A percentile compares a stretch with the other conserved stretches of the same genome.
phyloP scores from a whole-genome alignment of 2,797 vertebrate species.

The Allochrocebus solatus region DNA sequence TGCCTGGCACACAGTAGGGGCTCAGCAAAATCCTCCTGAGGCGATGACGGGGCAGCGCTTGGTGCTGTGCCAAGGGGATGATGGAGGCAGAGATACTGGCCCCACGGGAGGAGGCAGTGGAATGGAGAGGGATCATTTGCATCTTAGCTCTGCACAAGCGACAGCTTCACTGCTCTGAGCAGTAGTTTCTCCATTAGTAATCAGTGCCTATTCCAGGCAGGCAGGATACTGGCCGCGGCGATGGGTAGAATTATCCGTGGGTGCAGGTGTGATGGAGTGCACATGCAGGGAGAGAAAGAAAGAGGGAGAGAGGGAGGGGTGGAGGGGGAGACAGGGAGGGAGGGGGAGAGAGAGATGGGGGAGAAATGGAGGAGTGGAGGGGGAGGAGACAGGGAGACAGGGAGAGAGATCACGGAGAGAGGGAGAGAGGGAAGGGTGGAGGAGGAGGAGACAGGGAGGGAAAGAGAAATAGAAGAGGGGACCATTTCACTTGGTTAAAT shows the following conservation, averaged over 20 bases:
- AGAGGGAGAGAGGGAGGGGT: background rate
- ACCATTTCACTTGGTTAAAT: rapidly evolving
- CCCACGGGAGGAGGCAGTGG: background rate
- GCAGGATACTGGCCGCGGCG: too few relatives aligned
- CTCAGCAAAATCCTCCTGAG: too few relatives aligned
- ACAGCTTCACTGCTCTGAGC: background rate
- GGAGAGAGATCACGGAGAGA: too few relatives aligned
- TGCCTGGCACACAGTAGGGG: background rate
- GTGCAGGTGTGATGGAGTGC: background rate
- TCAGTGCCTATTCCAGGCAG: too few relatives aligned
- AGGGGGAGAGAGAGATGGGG: too few relatives aligned
- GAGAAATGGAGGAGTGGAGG: rapidly evolving
- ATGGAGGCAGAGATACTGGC: background rate
- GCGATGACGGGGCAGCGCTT: rapidly evolving
- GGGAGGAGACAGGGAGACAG: too few relatives aligned
- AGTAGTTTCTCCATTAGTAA: background rate
- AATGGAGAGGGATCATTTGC: background rate
- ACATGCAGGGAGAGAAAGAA: background rate
- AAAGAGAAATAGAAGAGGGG: background rate
- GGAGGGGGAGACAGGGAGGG: too few relatives aligned
- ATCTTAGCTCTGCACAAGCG: background rate
- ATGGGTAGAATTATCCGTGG: background rate
- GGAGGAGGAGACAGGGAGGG: background rate
- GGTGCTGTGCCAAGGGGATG: background rate
- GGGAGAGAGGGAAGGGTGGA: background rate